Percentiles rank a stretch among this genome's conserved stretches.
Evolutionary conservation across 2,113 vertebrate species (phyloP).

Genomic region (Cavia aperea): DNA sequence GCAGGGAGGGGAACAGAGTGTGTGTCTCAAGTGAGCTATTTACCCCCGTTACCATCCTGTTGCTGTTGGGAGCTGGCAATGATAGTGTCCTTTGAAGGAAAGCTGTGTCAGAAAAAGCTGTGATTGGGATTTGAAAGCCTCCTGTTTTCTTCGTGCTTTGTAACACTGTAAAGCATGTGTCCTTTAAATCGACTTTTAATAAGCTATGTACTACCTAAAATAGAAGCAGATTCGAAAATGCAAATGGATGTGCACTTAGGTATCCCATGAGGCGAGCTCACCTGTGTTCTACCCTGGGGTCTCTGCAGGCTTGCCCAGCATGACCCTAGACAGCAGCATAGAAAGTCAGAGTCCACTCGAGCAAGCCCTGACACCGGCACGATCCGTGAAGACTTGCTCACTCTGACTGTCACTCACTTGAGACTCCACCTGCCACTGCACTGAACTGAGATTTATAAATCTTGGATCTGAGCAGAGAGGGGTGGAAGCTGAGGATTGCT

Average conservation of each 20-base stretch:
- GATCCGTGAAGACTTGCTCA: slow-evolving; percentile 1
- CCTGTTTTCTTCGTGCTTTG: slow-evolving; percentile 58
- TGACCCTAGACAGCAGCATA: neutral
- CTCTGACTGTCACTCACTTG: slow-evolving; percentile 10
- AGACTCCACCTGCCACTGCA: neutral
- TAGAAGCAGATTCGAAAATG: slow-evolving; percentile 45
- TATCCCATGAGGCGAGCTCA: neutral
- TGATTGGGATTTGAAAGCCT: slow-evolving; percentile 44
- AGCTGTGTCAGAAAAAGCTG: slow-evolving; percentile 61
- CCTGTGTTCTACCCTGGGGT: neutral
- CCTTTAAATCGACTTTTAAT: slow-evolving; percentile 56
- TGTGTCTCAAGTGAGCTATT: neutral
- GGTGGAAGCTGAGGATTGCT: neutral
- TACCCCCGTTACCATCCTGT: neutral
- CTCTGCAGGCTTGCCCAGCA: neutral
- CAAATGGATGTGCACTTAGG: slow-evolving; percentile 22
- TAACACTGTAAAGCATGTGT: slow-evolving; percentile 45
- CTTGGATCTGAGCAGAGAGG: neutral
- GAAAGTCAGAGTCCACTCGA: slow-evolving; percentile 9
- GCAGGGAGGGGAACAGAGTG: neutral
- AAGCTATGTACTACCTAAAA: slow-evolving; percentile 46
- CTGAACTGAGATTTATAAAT: slow-evolving; percentile 16
- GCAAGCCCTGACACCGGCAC: neutral
- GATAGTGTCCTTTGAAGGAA: slow-evolving; percentile 59
- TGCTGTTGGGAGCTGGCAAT: slow-evolving; percentile 39